Conservation (phyloP, 2,113 vertebrate species). For the Donacobius atricapilla region DNA sequence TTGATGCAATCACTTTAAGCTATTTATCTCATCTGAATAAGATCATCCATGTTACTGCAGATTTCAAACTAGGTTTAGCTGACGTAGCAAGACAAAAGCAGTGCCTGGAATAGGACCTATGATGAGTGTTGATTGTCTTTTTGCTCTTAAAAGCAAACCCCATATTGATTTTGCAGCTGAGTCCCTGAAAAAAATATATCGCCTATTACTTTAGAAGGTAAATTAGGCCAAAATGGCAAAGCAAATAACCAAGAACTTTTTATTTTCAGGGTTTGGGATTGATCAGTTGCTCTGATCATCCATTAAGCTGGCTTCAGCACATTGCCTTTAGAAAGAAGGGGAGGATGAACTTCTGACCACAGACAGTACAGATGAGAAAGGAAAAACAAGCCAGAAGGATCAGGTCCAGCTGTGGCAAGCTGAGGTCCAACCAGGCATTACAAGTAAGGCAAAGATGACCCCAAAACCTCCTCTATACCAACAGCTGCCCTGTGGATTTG, state of each 20-base stretch:
- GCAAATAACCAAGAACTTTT: background rate
- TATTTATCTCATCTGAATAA: background rate
- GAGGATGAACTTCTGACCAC: background rate
- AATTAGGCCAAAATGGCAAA: background rate
- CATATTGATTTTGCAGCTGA: background rate
- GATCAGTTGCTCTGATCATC: background rate
- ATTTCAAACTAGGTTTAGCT: background rate
- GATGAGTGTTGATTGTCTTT: background rate
- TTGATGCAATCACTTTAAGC: background rate
- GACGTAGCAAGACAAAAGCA: background rate
- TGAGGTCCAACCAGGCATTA: background rate
- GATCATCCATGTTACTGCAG: background rate
- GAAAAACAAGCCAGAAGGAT: background rate
- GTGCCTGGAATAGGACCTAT: background rate
- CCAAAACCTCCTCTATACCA: background rate
- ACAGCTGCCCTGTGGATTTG: background rate
- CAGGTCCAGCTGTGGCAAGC: background rate
- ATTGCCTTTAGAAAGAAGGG: background rate
- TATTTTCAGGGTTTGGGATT: background rate
- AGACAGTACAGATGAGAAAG: background rate
- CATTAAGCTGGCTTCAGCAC: background rate
- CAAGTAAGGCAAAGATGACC: background rate
- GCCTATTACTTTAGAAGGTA: constrained; percentile 18
- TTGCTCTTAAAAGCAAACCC: background rate
- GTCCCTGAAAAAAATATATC: background rate